phyloP scores from a whole-genome alignment of 2,113 vertebrate genomes.

The crab-eating macaque (Macaca fascicularis) region T2T-MFA8v1.1 NC_088378.1:67245001-67245500 shows the following conservation, averaged over 20 bases:
- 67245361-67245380: neutral
- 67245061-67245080: no score
- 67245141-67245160: no score
- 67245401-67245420: neutral
- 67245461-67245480: neutral
- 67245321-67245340: neutral
- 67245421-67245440: neutral
- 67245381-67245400: neutral
- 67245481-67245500: neutral
- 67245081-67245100: no score
- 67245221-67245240: neutral
- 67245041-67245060: no score
- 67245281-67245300: neutral
- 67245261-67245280: neutral
- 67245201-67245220: neutral
- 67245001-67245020: no score
- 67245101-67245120: no score
- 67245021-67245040: no score
- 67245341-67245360: neutral
- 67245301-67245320: neutral
- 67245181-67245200: no score
- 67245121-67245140: no score
- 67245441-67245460: neutral
- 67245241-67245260: neutral
- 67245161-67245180: no score